Percentiles rank a stretch among this genome's conserved stretches.
Evolutionary conservation across 2,888 invertebrate species (phyloP).

Genomic region (Chouioia cunea): DNA sequence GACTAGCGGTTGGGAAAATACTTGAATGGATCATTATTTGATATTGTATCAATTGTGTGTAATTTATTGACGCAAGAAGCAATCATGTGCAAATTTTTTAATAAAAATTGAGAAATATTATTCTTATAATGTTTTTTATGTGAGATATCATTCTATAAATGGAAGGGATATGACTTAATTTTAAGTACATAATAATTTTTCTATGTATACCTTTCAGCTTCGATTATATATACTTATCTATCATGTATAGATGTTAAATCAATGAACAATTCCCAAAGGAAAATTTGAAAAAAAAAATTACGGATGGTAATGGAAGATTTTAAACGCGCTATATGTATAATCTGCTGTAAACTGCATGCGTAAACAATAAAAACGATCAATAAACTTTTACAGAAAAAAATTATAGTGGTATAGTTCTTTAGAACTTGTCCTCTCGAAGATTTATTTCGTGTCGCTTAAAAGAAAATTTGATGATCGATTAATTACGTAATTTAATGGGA

Average conservation of each 20-base stretch:
- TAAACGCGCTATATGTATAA: constrained; percentile 40
- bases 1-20: constrained; percentile 2
- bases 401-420: neutral
- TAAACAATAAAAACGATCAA: constrained; percentile 51
- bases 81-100: constrained; percentile 25
- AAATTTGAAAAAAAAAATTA: constrained; percentile 32
- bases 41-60: constrained; percentile 25
- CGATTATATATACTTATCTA: constrained; percentile 6
- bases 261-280: constrained; percentile 6
- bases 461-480: constrained; percentile 73
- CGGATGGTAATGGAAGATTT: constrained; percentile 22
- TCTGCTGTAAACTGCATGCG: constrained; percentile 53
- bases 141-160: constrained; percentile 22
- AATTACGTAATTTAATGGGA: constrained; percentile 71
- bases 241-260: constrained; percentile 21
- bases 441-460: constrained; percentile 77
- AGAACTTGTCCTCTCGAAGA: constrained; percentile 54
- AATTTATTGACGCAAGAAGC: constrained; percentile 29
- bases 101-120: constrained; percentile 29
- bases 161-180: constrained; percentile 16
- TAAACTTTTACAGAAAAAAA: constrained; percentile 53
- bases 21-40: constrained; percentile 1
- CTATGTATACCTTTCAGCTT: constrained; percentile 14
- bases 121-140: constrained; percentile 30
- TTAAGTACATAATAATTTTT: constrained; percentile 10